Percentiles rank a stretch among this genome's conserved stretches.
These are phyloP conservation scores for Scaptomyza caliginosa DNA, from an alignment of 2,888 invertebrate genomes.

Conservation along the genomic window DNA sequence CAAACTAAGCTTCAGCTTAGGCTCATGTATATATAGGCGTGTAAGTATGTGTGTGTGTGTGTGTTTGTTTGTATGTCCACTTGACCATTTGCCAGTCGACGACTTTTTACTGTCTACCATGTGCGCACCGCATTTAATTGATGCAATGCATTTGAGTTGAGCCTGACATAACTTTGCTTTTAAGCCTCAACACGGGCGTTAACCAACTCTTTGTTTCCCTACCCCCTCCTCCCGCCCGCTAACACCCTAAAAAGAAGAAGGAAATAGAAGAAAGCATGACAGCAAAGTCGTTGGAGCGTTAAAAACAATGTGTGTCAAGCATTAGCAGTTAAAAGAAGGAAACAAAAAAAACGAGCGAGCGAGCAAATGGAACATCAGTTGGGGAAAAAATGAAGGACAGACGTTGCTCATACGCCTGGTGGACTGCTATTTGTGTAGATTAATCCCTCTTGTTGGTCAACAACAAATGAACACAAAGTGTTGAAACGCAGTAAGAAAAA, in stretches of 20 bases:
- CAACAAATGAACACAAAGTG: slow-evolving; percentile 1
- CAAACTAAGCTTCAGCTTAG: slow-evolving; percentile 44
- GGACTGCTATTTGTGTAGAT: background rate
- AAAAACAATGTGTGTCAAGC: slow-evolving; percentile 41
- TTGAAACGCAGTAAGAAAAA: slow-evolving; percentile 6
- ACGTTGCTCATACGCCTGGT: slow-evolving; percentile 15
- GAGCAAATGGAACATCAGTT: background rate
- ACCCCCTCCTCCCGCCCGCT: background rate
- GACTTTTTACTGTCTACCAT: slow-evolving; percentile 70
- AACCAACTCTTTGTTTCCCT: background rate
- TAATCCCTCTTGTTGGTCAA: slow-evolving; percentile 16
- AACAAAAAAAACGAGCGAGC: slow-evolving; percentile 14
- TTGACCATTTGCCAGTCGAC: slow-evolving; percentile 66
- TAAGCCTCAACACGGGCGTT: slow-evolving; percentile 46
- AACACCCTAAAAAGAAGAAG: background rate
- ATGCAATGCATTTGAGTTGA: slow-evolving; percentile 68
- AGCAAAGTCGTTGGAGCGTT: slow-evolving; percentile 38
- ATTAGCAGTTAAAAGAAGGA: slow-evolving; percentile 38
- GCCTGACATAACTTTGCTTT: slow-evolving; percentile 72
- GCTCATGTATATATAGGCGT: background rate
- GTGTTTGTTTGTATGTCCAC: slow-evolving; percentile 21
- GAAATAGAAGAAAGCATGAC: slow-evolving; percentile 32
- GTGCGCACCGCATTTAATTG: slow-evolving; percentile 62
- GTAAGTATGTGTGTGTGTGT: slow-evolving; percentile 8
- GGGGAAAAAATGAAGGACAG: background rate